phyloP scores from a whole-genome alignment of 2,113 vertebrate species.

The Psammodynastes pulverulentus region DNA sequence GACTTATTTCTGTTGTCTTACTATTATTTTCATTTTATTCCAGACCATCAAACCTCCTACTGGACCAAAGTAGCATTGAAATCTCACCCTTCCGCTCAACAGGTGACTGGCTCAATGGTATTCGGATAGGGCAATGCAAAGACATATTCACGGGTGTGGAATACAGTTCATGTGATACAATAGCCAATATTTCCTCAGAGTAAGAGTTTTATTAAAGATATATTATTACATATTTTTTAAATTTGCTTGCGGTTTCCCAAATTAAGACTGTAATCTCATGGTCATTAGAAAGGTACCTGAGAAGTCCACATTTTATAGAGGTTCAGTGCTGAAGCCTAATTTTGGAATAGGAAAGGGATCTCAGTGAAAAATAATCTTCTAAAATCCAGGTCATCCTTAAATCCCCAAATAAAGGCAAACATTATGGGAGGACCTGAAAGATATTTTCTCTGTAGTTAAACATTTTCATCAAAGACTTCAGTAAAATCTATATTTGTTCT shows the following conservation, averaged over 20 bases:
- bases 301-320: background rate
- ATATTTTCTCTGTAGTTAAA: background rate
- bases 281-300: background rate
- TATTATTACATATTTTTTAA: background rate
- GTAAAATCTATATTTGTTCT: background rate
- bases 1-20: background rate
- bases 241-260: background rate
- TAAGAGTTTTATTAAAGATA: constrained; percentile 63
- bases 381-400: background rate
- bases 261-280: background rate
- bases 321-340: background rate
- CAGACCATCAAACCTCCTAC: constrained; percentile 90
- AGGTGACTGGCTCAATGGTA: constrained; percentile 90
- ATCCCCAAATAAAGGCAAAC: background rate
- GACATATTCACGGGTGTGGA: constrained; percentile 92
- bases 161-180: constrained; percentile 94
- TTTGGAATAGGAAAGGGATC: background rate
- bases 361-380: background rate
- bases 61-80: constrained; percentile 90
- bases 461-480: background rate
- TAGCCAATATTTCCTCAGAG: constrained; percentile 96
- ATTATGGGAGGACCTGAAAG: background rate
- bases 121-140: constrained; percentile 89
- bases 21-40: constrained; percentile 31
- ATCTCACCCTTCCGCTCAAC: constrained; percentile 79